Evolutionary conservation across 2,113 vertebrate species (phyloP).

Genomic region (Phylloscopus trochiloides): DNA sequence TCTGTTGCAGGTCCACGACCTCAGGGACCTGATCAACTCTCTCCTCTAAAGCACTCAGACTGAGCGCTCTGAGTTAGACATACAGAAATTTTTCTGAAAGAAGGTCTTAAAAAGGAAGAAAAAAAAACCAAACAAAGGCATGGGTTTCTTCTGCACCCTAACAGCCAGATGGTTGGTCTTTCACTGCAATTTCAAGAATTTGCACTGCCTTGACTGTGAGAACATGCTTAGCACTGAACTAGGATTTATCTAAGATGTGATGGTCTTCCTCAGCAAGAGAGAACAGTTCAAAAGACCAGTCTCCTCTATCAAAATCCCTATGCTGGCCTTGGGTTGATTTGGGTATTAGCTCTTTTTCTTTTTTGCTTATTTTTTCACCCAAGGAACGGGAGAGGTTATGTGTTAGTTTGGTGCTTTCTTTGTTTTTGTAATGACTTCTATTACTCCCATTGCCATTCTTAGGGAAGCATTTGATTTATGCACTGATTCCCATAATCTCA

Average conservation of each 20-base stretch:
- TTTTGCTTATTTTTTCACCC: background rate
- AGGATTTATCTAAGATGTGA: background rate
- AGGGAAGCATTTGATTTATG: background rate
- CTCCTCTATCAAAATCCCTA: background rate
- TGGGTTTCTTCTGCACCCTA: background rate
- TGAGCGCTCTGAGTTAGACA: rapidly evolving
- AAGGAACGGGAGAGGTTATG: rapidly evolving
- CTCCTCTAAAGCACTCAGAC: background rate
- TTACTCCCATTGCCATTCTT: background rate
- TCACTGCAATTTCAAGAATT: background rate
- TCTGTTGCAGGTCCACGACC: background rate
- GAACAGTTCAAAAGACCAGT: background rate
- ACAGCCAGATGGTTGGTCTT: background rate
- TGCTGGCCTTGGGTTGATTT: background rate
- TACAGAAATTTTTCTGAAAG: background rate
- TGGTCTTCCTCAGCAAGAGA: background rate
- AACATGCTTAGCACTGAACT: background rate
- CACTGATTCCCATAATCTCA: background rate
- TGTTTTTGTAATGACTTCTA: background rate
- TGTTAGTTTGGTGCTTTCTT: background rate
- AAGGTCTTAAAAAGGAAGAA: background rate
- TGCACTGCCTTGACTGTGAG: background rate
- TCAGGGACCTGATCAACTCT: background rate
- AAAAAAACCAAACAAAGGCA: background rate
- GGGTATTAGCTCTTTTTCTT: background rate